Conservation (phyloP, 2,888 invertebrate genomes). For the Eristalis tenax region DNA sequence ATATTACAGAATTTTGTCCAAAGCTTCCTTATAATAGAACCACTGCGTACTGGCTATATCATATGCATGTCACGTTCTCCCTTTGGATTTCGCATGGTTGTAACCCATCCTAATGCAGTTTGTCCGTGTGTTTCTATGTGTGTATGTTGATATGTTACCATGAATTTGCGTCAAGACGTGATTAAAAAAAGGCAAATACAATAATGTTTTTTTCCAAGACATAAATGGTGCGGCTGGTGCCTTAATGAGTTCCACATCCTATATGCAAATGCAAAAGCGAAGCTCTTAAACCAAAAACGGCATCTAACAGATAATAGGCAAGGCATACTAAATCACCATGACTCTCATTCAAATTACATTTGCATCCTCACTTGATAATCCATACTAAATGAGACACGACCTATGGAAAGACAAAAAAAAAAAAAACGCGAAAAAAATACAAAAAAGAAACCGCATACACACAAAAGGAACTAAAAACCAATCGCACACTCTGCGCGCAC, state of each 20-base stretch:
- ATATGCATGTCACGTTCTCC: neutral
- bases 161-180: neutral
- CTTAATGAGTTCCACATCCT: conserved; percentile 7
- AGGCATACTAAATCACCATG: conserved; percentile 2
- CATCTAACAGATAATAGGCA: neutral
- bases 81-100: neutral
- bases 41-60: no score
- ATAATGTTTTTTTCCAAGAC: neutral
- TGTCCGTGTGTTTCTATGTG: neutral
- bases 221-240: neutral
- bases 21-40: no score
- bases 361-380: conserved; percentile 22
- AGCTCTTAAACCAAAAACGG: neutral
- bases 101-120: neutral
- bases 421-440: neutral
- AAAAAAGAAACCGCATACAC: neutral
- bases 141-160: neutral
- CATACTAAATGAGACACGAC: neutral
- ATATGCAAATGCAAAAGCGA: neutral
- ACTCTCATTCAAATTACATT: neutral
- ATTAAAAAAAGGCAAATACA: neutral
- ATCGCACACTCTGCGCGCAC: neutral
- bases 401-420: neutral
- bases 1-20: no score
- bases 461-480: neutral